Evolutionary conservation across 1,140 invertebrate species (phyloP), one percentile per base, ranked within the genome.

Genomic region (Drosophila mojavensis): DNA sequence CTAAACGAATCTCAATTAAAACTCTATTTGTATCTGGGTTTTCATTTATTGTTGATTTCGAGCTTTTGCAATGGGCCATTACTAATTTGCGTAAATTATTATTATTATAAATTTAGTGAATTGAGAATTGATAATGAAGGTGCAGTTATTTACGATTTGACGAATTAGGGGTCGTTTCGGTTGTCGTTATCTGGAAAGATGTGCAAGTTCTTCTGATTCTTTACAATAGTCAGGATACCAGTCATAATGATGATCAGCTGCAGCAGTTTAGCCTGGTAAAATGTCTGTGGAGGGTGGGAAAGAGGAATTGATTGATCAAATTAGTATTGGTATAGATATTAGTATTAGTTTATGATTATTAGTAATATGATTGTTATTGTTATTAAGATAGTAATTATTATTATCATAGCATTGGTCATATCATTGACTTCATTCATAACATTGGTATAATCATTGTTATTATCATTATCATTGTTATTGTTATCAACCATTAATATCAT

Each of bases 211-310:
- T 70, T 45, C 10, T 69, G 68, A n/a, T 74, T 67, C 24, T 63
- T 76, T 11, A 82, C 20, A 5, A 86, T 63, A 6, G 59, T 62
- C 20, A 74, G 54, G 3, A 88, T 75, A 3, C 90, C 90, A 9
- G 73, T 60, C 53, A 78, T 7, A 17, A 91, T 83, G 10, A 91
- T 91, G 17, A 72, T 36, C 9, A 91, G 61, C 33, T 91, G 90
- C 51, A 91, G 30, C 4, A 91, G 17, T 13, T 91, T 91, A 7
- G 90, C 90, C 15, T 91, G 90, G 10, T 80, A 91, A 17, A 81
- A 90, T 4, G 90, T 91, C 90, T 91, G 20, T 1, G 43, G 26
- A 62, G 26, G 10, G 5, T 17, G 24, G 20, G 9, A 11, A n/a
- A 30, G 17, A 13, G 3, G 4, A 30, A 30, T 36, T 33, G 33